Conservation (phyloP, 1,140 invertebrate genomes). For the Trachymyrmex cornetzi region DNA sequence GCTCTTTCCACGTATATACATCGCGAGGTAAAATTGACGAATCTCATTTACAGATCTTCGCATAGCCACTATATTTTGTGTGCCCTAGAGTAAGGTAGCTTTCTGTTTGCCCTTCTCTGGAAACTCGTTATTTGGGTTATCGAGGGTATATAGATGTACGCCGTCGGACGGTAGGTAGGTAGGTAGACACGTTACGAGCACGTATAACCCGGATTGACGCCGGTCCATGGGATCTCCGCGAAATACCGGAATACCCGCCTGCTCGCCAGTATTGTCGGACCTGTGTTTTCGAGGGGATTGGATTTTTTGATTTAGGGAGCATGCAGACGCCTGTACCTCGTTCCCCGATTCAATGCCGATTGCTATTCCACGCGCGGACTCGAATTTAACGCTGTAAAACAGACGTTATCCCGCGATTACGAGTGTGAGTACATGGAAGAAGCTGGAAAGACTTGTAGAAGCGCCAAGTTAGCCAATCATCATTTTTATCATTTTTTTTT, state of each 20-base stretch:
- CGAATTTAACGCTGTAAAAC: constrained; percentile 77
- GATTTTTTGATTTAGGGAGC: constrained; percentile 79
- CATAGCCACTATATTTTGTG: constrained; percentile 6
- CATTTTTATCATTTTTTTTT: neutral
- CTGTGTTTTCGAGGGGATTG: constrained; percentile 78
- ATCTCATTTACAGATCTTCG: neutral
- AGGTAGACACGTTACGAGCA: constrained; percentile 73
- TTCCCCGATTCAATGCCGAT: constrained; percentile 36
- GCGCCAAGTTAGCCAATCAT: constrained; percentile 13
- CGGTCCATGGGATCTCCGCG: constrained; percentile 60
- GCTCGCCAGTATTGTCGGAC: constrained; percentile 75
- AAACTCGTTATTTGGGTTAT: constrained; percentile 76
- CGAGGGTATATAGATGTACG: constrained; percentile 55
- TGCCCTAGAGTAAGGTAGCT: constrained; percentile 20
- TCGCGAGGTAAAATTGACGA: neutral
- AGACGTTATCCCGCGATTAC: constrained; percentile 75
- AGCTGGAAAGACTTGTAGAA: constrained; percentile 12
- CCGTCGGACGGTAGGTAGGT: constrained; percentile 28
- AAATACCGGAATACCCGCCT: constrained; percentile 72
- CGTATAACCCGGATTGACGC: constrained; percentile 75
- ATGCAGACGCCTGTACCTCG: constrained; percentile 62
- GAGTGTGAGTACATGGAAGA: constrained; percentile 49
- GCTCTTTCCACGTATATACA: neutral
- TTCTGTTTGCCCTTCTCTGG: constrained; percentile 63
- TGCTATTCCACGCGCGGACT: constrained; percentile 58